Conservation (phyloP, 2,113 vertebrate species). For the Proterorhinus semilunaris region DNA sequence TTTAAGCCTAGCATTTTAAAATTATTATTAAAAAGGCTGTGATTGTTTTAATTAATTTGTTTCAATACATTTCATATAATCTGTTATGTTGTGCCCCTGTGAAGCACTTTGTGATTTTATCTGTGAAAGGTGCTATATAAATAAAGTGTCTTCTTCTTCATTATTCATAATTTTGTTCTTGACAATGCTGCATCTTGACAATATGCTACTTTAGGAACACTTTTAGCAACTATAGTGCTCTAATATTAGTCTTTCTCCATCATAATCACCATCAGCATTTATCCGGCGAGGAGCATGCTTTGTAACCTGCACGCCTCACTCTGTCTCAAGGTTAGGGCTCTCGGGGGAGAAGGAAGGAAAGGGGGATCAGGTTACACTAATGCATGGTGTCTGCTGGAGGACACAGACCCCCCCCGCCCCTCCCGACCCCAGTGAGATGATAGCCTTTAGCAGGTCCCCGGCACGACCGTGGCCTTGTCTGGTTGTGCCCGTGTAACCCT, state of each 20-base stretch:
- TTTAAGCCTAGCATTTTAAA: neutral
- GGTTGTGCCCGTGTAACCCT: slow-evolving; percentile 40
- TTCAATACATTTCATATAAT: no score
- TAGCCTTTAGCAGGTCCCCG: slow-evolving; percentile 44
- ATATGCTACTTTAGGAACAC: neutral
- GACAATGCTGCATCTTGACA: neutral
- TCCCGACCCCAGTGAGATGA: slow-evolving; percentile 39
- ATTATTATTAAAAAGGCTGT: no score
- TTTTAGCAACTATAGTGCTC: neutral
- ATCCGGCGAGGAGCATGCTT: slow-evolving; percentile 27
- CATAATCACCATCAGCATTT: slow-evolving; percentile 49
- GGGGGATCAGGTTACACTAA: slow-evolving; percentile 69
- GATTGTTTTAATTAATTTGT: no score
- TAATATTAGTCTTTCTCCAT: slow-evolving; percentile 31
- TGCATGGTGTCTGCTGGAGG: slow-evolving; percentile 68
- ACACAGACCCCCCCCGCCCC: slow-evolving; percentile 47
- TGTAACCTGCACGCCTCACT: slow-evolving; percentile 53
- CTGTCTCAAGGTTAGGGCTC: slow-evolving; percentile 69
- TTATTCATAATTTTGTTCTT: neutral
- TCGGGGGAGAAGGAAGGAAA: slow-evolving; percentile 44
- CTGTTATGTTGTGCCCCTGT: no score
- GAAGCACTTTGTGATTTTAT: no score
- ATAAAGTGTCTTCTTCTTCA: no score
- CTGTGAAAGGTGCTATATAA: no score
- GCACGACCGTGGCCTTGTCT: slow-evolving; percentile 32